Conservation (phyloP, 2,113 vertebrate genomes). For the Leucoraja erinaceus region DNA sequence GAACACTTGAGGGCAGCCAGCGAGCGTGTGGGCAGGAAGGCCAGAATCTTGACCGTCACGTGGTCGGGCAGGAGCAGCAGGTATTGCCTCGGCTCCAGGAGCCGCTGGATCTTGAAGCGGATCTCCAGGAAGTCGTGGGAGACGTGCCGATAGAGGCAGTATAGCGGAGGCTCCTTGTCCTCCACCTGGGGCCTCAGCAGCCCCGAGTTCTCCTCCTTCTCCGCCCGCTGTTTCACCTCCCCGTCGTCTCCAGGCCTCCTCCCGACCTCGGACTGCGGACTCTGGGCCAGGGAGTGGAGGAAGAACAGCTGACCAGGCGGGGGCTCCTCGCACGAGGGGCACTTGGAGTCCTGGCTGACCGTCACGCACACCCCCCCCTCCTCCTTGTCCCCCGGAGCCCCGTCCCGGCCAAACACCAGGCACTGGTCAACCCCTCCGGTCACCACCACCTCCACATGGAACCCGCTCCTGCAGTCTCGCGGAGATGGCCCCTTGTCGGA, state of each 20-base stretch:
- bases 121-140: conserved; percentile 93
- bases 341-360: conserved; percentile 51
- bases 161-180: conserved; percentile 67
- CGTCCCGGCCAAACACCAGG: conserved; percentile 84
- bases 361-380: conserved; percentile 78
- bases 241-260: conserved; percentile 45
- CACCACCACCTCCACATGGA: conserved; percentile 91
- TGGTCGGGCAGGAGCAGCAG: conserved; percentile 90
- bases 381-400: conserved; percentile 80
- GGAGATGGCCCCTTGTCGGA: conserved; percentile 51
- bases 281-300: conserved; percentile 52
- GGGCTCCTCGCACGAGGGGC: conserved; percentile 61
- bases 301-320: conserved; percentile 86
- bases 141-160: conserved; percentile 86
- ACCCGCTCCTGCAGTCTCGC: conserved; percentile 67
- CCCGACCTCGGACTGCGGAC: conserved; percentile 52
- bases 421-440: conserved; percentile 89
- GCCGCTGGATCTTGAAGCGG: conserved; percentile 87
- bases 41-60: conserved; percentile 87
- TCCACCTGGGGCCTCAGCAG: conserved; percentile 48
- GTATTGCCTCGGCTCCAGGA: conserved; percentile 87
- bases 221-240: background rate
- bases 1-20: conserved; percentile 89
- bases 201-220: background rate
- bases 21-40: conserved; percentile 78